These are phyloP conservation scores for Punctoribates punctum DNA, from an alignment of 2,888 invertebrate genomes.

Conservation along the genomic window DNA sequence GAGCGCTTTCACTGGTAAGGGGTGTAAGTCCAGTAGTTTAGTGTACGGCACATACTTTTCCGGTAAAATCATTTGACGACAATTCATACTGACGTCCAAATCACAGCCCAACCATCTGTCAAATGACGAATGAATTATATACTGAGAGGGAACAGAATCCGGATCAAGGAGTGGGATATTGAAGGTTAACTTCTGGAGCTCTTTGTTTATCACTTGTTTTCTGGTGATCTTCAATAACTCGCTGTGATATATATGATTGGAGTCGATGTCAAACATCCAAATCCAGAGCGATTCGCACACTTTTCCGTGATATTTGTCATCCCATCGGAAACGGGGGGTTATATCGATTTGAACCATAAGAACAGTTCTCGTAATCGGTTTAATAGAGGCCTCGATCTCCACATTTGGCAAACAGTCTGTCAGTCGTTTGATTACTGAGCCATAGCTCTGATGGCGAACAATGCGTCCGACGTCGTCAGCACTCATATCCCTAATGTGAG, in stretches of 20 bases:
- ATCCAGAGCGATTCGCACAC: conserved; percentile 89
- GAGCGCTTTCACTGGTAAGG: conserved; percentile 77
- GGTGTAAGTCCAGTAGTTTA: conserved; percentile 76
- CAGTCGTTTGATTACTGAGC: conserved; percentile 71
- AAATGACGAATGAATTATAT: conserved; percentile 78
- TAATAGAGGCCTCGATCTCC: conserved; percentile 75
- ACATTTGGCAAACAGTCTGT: conserved; percentile 80
- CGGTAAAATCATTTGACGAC: conserved; percentile 38
- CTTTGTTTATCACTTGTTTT: conserved; percentile 69
- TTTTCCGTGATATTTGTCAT: conserved; percentile 81
- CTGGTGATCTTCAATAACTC: conserved; percentile 82
- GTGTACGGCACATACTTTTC: conserved; percentile 42
- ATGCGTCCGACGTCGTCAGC: conserved; percentile 73
- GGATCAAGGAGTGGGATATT: conserved; percentile 83
- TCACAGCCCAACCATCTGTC: conserved; percentile 74
- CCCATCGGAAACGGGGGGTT: conserved; percentile 74
- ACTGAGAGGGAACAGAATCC: conserved; percentile 78
- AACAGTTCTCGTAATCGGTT: conserved; percentile 93
- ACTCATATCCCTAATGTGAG: conserved; percentile 78
- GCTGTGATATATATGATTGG: conserved; percentile 89
- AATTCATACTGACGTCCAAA: conserved; percentile 58
- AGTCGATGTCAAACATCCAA: conserved; percentile 93
- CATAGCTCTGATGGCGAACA: conserved; percentile 71
- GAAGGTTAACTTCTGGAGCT: conserved; percentile 80
- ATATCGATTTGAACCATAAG: conserved; percentile 75